Percentiles rank a stretch among this genome's conserved stretches.
These are phyloP conservation scores for Sternarchorhynchus goeldii DNA, from an alignment of 2,797 vertebrate species.

Conservation along the genomic window DNA sequence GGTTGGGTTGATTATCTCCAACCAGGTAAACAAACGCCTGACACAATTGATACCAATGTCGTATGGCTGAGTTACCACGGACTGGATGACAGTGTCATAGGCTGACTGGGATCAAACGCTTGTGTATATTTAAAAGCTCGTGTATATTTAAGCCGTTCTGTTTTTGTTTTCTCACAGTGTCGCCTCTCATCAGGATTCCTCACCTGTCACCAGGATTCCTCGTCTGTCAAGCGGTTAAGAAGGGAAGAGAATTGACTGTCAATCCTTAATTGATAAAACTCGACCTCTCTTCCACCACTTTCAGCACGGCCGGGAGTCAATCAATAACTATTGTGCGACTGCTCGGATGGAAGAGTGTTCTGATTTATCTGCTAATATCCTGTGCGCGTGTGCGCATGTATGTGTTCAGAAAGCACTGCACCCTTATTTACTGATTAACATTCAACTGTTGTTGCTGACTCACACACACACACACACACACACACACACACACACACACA, in stretches of 20 bases:
- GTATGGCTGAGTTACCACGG: too few species aligned
- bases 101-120: too few species aligned
- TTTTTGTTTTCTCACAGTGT: constrained; percentile 6
- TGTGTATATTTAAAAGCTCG: too few species aligned
- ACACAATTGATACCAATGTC: too few species aligned
- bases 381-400: constrained; percentile 71
- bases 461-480: background rate
- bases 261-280: constrained; percentile 89
- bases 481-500: constrained; percentile 5
- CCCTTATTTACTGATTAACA: constrained; percentile 77
- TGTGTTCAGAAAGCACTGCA: constrained; percentile 73
- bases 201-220: constrained; percentile 73
- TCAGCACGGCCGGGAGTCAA: constrained; percentile 52
- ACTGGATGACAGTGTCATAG: too few species aligned
- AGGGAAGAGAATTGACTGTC: constrained; percentile 82
- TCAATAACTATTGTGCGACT: constrained; percentile 79
- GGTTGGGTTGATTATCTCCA: too few species aligned
- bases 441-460: constrained; percentile 69
- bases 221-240: constrained; percentile 68
- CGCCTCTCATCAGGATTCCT: constrained; percentile 49
- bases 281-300: constrained; percentile 60
- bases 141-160: background rate
- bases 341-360: constrained; percentile 73
- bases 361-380: constrained; percentile 88
- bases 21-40: too few species aligned